Conservation (phyloP, 2,888 invertebrate genomes). For the Polymixis flavicincta region DNA sequence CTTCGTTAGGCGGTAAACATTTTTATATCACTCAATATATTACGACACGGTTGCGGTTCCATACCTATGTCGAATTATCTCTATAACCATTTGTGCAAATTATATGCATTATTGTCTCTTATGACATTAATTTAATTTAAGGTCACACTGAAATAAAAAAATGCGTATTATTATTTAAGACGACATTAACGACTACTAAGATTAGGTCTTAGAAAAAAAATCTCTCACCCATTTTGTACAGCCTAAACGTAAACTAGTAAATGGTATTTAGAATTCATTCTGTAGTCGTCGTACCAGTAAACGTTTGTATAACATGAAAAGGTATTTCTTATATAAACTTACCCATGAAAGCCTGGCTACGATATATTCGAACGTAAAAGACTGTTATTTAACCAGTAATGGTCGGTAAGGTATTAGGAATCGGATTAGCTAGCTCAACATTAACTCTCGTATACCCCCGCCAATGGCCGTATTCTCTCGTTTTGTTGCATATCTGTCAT, state of each 20-base stretch:
- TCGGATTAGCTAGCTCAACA: not conserved
- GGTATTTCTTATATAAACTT: not conserved
- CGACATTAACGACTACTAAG: not conserved
- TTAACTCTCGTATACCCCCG: not conserved
- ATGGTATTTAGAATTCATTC: constrained; percentile 9
- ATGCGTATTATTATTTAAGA: not conserved
- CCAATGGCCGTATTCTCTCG: not conserved
- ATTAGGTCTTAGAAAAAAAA: not conserved
- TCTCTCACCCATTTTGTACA: not conserved
- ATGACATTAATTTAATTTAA: not conserved
- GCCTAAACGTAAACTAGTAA: not conserved
- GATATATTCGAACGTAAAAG: not conserved
- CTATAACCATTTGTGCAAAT: no score
- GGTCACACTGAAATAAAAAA: not conserved
- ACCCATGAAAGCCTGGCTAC: not conserved
- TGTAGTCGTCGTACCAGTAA: not conserved
- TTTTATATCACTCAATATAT: no score
- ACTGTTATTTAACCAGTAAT: not conserved
- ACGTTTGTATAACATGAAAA: constrained; percentile 1
- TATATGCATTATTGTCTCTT: no score
- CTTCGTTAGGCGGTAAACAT: no score
- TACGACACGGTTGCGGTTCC: no score
- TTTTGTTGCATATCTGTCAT: not conserved
- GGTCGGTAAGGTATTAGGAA: not conserved
- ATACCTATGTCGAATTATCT: no score